These are phyloP conservation scores for Theretra japonica DNA, from an alignment of 2,888 invertebrate species.

Conservation along the genomic window DNA sequence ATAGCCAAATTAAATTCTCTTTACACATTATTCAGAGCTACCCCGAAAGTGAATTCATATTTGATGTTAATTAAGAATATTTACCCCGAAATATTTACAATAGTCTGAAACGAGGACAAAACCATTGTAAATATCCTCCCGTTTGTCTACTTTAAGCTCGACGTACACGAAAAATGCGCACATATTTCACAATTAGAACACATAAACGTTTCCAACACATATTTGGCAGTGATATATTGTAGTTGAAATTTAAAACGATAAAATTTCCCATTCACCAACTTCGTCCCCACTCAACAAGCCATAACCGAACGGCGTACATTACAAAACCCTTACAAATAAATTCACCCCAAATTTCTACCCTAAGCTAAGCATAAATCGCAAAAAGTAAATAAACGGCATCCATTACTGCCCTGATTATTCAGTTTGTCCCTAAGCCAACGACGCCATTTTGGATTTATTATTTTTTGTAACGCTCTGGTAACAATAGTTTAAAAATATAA, in stretches of 20 bases:
- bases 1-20: too few relatives aligned
- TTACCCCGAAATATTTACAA: background rate
- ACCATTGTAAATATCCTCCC: background rate
- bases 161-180: background rate
- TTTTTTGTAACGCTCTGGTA: slow-evolving; percentile 23
- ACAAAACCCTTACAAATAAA: slow-evolving; percentile 69
- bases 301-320: slow-evolving; percentile 74
- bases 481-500: slow-evolving; percentile 25
- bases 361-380: slow-evolving; percentile 73
- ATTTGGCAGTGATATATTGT: slow-evolving; percentile 27
- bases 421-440: slow-evolving; percentile 63
- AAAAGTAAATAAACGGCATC: slow-evolving; percentile 82
- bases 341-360: slow-evolving; percentile 60
- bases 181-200: slow-evolving; percentile 24
- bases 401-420: slow-evolving; percentile 83
- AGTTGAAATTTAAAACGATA: slow-evolving; percentile 39
- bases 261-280: slow-evolving; percentile 46
- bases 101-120: background rate
- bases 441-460: slow-evolving; percentile 69
- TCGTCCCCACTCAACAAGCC: slow-evolving; percentile 73
- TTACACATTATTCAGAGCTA: too few relatives aligned
- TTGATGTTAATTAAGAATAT: too few relatives aligned
- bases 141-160: background rate
- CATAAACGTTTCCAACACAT: slow-evolving; percentile 14
- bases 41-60: too few relatives aligned